A percentile compares a stretch with the other conserved stretches of the same genome.
Conservation (phyloP, 2,888 invertebrate genomes). For the Drosophila anomalipes region DNA sequence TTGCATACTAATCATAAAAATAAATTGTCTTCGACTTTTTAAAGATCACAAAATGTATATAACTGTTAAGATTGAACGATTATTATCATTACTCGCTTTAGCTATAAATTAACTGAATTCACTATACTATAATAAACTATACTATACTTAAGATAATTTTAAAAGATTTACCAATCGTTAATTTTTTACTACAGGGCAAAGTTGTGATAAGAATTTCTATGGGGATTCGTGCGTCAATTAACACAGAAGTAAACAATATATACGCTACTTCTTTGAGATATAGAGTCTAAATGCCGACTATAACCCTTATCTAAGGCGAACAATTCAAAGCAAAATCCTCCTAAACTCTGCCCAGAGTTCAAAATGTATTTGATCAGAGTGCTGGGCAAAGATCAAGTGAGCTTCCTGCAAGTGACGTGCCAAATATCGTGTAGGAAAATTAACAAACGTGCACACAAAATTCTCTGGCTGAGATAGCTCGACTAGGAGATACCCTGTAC, state of each 20-base stretch:
- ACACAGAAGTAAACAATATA: not conserved
- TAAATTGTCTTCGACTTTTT: not conserved
- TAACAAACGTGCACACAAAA: constrained; percentile 19
- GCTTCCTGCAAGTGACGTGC: constrained; percentile 44
- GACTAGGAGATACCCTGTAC: not conserved
- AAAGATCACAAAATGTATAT: not conserved
- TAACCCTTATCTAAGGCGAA: not conserved
- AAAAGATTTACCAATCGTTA: not conserved
- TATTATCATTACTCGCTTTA: not conserved
- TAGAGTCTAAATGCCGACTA: not conserved
- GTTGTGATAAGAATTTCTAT: constrained; percentile 15
- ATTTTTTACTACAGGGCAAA: not conserved
- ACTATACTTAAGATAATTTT: not conserved
- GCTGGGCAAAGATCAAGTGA: constrained; percentile 16
- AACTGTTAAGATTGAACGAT: not conserved
- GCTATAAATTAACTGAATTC: not conserved
- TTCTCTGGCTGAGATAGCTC: not conserved
- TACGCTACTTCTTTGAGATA: not conserved
- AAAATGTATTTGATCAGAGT: constrained; percentile 14
- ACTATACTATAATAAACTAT: not conserved
- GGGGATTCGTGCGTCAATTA: constrained; percentile 11
- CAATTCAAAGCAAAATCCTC: not conserved
- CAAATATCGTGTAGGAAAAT: constrained; percentile 46
- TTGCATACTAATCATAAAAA: not conserved
- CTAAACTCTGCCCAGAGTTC: not conserved